Percentiles rank a stretch among this genome's conserved stretches.
phyloP scores from a whole-genome alignment of 2,113 vertebrate genomes.

The Loxodonta africana region DNA sequence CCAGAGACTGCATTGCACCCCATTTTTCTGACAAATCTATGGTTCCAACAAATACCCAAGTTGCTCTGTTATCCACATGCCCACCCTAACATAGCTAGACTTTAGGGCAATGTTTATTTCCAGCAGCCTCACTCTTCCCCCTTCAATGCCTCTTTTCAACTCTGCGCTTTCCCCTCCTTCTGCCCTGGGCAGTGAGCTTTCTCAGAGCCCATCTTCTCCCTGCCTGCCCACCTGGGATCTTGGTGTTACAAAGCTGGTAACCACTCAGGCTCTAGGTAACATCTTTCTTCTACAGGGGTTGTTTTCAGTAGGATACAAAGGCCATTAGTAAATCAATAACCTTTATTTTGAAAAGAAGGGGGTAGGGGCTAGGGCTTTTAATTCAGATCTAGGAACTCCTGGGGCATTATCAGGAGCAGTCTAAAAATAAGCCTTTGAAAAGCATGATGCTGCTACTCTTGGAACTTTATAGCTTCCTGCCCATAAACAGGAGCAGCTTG shows the following conservation, averaged over 20 bases:
- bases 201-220: neutral
- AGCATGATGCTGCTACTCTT: slow-evolving; percentile 22
- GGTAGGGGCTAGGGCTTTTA: slow-evolving; percentile 72
- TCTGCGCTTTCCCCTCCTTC: neutral
- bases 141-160: neutral
- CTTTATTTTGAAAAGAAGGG: slow-evolving; percentile 72
- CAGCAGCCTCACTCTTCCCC: neutral
- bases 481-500: slow-evolving; percentile 70
- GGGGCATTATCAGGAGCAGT: slow-evolving; percentile 63
- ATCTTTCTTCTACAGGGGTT: slow-evolving; percentile 63
- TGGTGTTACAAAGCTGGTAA: slow-evolving; percentile 37
- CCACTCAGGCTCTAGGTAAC: slow-evolving; percentile 34
- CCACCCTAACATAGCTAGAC: rapidly evolving
- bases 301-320: slow-evolving; percentile 73
- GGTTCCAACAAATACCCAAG: neutral
- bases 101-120: neutral
- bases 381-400: slow-evolving; percentile 81
- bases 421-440: slow-evolving; percentile 82
- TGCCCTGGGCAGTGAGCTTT: neutral
- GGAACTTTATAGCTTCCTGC: slow-evolving; percentile 77
- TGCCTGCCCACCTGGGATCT: neutral
- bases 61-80: neutral
- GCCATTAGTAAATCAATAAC: slow-evolving; percentile 84
- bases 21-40: neutral
- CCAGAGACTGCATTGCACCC: neutral